phyloP scores from a whole-genome alignment of 1,140 invertebrate species.

The Acromyrmex heyeri region DNA sequence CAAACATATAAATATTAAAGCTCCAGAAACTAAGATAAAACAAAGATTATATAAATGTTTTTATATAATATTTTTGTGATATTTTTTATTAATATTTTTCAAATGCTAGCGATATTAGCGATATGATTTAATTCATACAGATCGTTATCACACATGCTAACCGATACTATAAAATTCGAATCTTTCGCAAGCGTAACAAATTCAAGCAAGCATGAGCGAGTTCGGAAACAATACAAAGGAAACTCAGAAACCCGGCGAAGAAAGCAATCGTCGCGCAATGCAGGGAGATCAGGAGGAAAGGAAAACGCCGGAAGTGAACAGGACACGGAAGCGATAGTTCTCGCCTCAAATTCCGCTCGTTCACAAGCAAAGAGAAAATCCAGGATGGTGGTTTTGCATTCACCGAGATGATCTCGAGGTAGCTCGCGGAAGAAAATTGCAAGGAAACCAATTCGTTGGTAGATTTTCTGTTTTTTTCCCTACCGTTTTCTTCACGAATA shows the following conservation, averaged over 20 bases:
- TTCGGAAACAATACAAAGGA: not conserved
- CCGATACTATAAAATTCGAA: not conserved
- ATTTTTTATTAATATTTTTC: not conserved
- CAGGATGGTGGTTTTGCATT: slow-evolving; percentile 39
- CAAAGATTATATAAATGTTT: too few relatives aligned
- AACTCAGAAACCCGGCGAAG: not conserved
- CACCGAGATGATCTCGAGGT: not conserved
- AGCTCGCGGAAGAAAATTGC: slow-evolving; percentile 12
- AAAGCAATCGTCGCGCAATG: slow-evolving; percentile 65
- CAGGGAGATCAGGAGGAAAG: slow-evolving; percentile 38
- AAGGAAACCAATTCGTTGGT: slow-evolving; percentile 15
- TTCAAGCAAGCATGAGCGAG: not conserved
- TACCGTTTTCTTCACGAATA: not conserved
- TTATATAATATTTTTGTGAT: too few relatives aligned
- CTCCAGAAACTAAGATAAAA: too few relatives aligned
- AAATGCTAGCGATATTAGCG: not conserved
- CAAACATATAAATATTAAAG: too few relatives aligned
- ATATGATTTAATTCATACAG: not conserved
- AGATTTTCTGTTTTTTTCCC: slow-evolving; percentile 14
- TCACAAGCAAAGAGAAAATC: slow-evolving; percentile 57
- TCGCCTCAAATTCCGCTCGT: slow-evolving; percentile 53
- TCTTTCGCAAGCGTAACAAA: not conserved
- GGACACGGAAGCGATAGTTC: slow-evolving; percentile 38
- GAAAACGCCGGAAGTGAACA: slow-evolving; percentile 51
- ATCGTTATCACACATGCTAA: not conserved